These are phyloP conservation scores for Drosophila littoralis DNA, from an alignment of 1,140 invertebrate genomes.

Conservation along the genomic window DNA sequence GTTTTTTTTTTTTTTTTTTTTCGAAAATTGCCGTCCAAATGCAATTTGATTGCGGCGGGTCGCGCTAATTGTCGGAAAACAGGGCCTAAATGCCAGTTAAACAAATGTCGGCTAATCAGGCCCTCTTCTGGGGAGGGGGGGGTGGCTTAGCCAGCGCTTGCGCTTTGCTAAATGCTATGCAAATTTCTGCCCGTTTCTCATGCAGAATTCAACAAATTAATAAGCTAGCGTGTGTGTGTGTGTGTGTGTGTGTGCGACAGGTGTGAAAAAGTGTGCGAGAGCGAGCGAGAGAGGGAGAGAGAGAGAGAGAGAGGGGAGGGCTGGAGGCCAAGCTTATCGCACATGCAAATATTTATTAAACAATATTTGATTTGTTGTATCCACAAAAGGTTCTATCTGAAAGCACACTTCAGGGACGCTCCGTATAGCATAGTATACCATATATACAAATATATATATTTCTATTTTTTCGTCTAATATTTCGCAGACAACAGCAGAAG, in stretches of 20 bases:
- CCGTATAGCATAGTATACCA: no score
- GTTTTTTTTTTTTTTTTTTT: no score
- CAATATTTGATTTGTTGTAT: conserved; percentile 37
- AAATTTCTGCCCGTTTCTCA: conserved; percentile 61
- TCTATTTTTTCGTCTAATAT: no score
- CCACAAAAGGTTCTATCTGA: conserved; percentile 19
- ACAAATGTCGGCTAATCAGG: not conserved
- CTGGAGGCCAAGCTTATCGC: conserved; percentile 53
- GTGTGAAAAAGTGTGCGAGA: conserved; percentile 21
- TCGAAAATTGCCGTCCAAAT: not conserved
- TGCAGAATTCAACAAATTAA: conserved; percentile 18
- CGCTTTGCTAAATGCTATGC: conserved; percentile 61
- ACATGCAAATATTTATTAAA: conserved; percentile 53
- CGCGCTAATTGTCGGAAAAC: conserved; percentile 16
- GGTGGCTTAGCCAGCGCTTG: conserved; percentile 2
- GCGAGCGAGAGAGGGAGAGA: no score
- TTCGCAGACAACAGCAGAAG: no score
- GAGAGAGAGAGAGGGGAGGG: not conserved
- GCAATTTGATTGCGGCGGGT: conserved; percentile 27
- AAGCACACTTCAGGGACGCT: not conserved
- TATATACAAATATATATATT: no score
- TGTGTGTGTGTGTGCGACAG: conserved; percentile 1
- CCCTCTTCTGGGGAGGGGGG: no score
- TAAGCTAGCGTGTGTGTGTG: not conserved
- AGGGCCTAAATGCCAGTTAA: not conserved